Conservation (phyloP, 2,888 invertebrate genomes). For the Cephalotes varians region DNA sequence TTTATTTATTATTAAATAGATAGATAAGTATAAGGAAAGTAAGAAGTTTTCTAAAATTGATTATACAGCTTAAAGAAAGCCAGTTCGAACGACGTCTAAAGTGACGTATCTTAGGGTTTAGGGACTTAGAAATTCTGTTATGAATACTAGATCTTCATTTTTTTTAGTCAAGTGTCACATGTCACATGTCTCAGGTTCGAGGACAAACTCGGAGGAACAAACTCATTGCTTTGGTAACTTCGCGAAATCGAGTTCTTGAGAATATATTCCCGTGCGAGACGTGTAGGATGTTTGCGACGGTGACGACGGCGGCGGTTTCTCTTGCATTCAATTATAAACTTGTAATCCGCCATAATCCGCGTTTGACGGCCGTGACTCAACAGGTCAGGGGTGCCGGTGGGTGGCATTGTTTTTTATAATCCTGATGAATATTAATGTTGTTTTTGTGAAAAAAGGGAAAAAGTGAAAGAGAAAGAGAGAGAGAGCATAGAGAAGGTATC, state of each 20-base stretch:
- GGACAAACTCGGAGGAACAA: neutral
- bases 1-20: conserved; percentile 1
- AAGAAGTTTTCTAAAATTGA: neutral
- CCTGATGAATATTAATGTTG: conserved; percentile 84
- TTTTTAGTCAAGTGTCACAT: neutral
- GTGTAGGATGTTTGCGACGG: conserved; percentile 51
- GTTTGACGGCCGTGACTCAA: conserved; percentile 81
- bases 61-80: neutral
- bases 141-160: neutral
- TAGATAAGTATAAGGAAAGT: neutral
- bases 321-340: conserved; percentile 81
- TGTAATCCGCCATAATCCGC: conserved; percentile 82
- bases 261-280: conserved; percentile 27
- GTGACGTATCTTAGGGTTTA: neutral
- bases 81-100: neutral
- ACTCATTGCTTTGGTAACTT: conserved; percentile 25
- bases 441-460: conserved; percentile 55
- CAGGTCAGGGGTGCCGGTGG: conserved; percentile 81
- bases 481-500: conserved; percentile 9
- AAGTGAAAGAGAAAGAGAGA: neutral
- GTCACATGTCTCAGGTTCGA: neutral
- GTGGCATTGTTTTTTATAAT: conserved; percentile 82
- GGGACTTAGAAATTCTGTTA: neutral
- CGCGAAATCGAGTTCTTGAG: conserved; percentile 42
- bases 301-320: conserved; percentile 54